Base-by-base conservation (phyloP, 1,140 invertebrate genomes). In the Pseudomyrmex concolor region DNA sequence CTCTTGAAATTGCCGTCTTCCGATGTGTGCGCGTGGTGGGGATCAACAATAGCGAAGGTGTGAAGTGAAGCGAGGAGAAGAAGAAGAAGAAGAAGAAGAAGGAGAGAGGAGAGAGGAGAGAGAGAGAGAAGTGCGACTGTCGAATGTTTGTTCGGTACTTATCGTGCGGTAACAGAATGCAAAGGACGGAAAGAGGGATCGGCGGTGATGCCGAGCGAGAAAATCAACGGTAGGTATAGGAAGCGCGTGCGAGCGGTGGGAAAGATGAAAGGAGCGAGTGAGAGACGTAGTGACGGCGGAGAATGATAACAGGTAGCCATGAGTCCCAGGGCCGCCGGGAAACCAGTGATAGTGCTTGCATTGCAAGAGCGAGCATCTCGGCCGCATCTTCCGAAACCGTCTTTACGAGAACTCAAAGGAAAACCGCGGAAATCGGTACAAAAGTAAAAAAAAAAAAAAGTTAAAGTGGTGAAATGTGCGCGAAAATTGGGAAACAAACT, bases 261-360 rank as follows among this genome's bases (percentile, higher is more conserved):
- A 76, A 72, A 76, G 82, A 62, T 51, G 70, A 66, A 82, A 74
- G 85, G 83, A 83, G 82, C 13, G 55, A 76, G 68, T 81, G 45
- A 73, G 50, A 59, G 74, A 67, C 54, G 76, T 77, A 81, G 63
- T 60, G 74, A 57, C 68, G 71, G 77, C 78, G 70, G 82, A 83
- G 73, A 84, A 62, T 90, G 91, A 92, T 92, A 91, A 92, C 89
- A 92, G 90, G 90, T 92, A 89, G 85, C 85, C 88, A 78, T 86
- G 86, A 82, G 74, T 88, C 86, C 74, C 85, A 51, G 70, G 57
- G 83, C 82, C 76, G 84, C 78, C 83, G 83, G 83, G 76, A 76
- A 87, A 86, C 68, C 90, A 91, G 91, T 91, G 90, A 92, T 92
- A 92, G 83, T 83, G 84, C 64, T 85, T 74, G 84, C 59, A 80